Conservation (phyloP, 2,113 vertebrate genomes). For the Sceloporus undulatus region DNA sequence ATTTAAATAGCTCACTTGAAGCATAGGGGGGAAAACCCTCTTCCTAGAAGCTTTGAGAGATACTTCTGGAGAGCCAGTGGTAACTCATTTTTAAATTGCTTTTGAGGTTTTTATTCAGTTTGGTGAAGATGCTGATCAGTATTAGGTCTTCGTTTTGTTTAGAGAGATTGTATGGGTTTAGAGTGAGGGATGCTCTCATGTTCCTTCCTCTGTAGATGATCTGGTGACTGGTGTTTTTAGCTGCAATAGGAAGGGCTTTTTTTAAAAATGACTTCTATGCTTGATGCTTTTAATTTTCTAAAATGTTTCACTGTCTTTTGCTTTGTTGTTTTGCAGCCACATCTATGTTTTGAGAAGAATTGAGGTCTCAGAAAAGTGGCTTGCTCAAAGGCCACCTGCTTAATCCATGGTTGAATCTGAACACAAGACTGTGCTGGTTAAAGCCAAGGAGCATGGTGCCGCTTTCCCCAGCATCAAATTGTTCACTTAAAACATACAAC, state of each 20-base stretch:
- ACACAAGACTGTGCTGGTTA: not conserved
- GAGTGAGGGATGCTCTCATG: not conserved
- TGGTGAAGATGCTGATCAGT: not conserved
- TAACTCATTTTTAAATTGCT: not conserved
- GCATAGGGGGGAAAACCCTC: too few relatives aligned
- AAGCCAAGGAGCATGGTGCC: not conserved
- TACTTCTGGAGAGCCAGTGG: not conserved
- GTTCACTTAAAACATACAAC: not conserved
- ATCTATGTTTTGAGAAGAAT: conserved; percentile 10
- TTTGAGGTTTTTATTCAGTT: not conserved
- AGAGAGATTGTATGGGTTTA: not conserved
- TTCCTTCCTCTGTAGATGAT: not conserved
- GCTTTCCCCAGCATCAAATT: conserved; percentile 30
- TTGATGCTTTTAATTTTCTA: not conserved
- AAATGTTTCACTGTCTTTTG: conserved; percentile 15
- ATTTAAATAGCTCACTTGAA: not conserved
- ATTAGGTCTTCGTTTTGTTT: not conserved
- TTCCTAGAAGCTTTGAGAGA: not conserved
- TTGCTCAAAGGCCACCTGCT: not conserved
- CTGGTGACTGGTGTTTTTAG: not conserved
- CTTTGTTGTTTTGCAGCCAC: conserved; percentile 31
- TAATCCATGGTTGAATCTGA: conserved; percentile 11
- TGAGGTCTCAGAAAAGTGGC: not conserved
- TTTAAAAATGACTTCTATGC: not conserved
- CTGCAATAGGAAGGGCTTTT: not conserved